These are phyloP conservation scores for Steinernema hermaphroditum DNA, from an alignment of 2,888 invertebrate genomes.

Conservation along the genomic window DNA sequence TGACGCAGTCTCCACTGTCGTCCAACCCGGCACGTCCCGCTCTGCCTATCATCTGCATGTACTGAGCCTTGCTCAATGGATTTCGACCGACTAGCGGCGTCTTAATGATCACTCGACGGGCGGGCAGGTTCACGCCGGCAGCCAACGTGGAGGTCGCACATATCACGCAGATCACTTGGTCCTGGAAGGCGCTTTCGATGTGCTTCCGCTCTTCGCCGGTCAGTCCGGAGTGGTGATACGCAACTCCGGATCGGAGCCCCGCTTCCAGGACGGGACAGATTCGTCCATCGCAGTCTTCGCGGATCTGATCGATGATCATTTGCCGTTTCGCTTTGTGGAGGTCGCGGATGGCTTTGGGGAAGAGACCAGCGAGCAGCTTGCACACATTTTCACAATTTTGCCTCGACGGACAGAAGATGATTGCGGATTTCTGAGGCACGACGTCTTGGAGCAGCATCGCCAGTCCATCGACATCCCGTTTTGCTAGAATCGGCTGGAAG, in stretches of 20 bases:
- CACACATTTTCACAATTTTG: slow-evolving; percentile 90
- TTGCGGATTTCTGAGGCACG: slow-evolving; percentile 74
- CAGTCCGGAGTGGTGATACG: slow-evolving; percentile 85
- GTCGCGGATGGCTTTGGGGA: slow-evolving; percentile 68
- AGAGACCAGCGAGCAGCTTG: slow-evolving; percentile 75
- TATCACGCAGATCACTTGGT: slow-evolving; percentile 77
- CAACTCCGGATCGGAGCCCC: slow-evolving; percentile 80
- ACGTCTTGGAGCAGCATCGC: slow-evolving; percentile 43
- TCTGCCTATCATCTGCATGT: slow-evolving; percentile 93
- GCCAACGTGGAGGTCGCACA: slow-evolving; percentile 95
- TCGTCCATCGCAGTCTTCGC: slow-evolving; percentile 41
- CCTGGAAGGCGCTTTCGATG: slow-evolving; percentile 74
- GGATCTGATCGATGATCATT: slow-evolving; percentile 7
- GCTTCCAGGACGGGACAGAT: slow-evolving; percentile 72
- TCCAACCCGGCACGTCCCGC: slow-evolving; percentile 89
- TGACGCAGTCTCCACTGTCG: slow-evolving; percentile 81
- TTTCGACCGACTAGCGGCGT: slow-evolving; percentile 80
- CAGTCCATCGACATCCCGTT: slow-evolving; percentile 39
- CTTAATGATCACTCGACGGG: slow-evolving; percentile 81
- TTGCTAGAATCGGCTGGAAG: slow-evolving; percentile 22
- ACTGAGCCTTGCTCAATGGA: slow-evolving; percentile 78
- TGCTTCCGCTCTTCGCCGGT: slow-evolving; percentile 82
- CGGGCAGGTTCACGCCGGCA: slow-evolving; percentile 95
- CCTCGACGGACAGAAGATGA: slow-evolving; percentile 90
- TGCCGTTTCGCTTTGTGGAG: slow-evolving; percentile 16